Conservation (phyloP, 2,113 vertebrate species). For the Cygnus buccinator region DNA sequence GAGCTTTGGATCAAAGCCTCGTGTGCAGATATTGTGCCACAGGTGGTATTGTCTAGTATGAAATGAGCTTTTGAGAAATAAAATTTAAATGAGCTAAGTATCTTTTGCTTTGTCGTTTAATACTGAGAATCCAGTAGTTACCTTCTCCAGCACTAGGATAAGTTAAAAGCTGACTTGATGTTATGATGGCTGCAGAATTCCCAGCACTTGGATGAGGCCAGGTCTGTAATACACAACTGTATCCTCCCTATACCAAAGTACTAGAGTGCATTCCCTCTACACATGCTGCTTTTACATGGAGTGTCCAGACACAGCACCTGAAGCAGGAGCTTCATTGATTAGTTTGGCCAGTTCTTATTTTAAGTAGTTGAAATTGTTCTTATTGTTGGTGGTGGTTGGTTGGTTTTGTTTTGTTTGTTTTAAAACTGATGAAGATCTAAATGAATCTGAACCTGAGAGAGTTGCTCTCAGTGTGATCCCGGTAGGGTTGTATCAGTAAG, state of each 20-base stretch:
- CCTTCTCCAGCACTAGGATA: neutral
- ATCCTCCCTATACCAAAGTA: neutral
- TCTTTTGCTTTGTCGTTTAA: neutral
- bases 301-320: neutral
- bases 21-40: neutral
- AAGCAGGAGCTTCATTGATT: neutral
- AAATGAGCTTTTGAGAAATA: neutral
- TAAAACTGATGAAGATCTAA: neutral
- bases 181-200: neutral
- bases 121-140: neutral
- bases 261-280: neutral
- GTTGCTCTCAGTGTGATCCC: rapidly evolving
- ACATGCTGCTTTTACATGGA: neutral
- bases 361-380: neutral
- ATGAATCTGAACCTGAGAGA: neutral
- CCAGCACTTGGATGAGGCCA: neutral
- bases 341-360: neutral
- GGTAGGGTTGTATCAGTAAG: neutral
- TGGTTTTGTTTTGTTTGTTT: neutral
- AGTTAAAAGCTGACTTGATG: neutral
- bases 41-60: neutral
- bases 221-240: neutral
- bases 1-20: neutral
- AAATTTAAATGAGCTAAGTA: neutral
- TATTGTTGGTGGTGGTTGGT: too few species aligned